Evolutionary conservation across 2,888 invertebrate genomes (phyloP).

Genomic region (Tubulanus polymorphus): DNA sequence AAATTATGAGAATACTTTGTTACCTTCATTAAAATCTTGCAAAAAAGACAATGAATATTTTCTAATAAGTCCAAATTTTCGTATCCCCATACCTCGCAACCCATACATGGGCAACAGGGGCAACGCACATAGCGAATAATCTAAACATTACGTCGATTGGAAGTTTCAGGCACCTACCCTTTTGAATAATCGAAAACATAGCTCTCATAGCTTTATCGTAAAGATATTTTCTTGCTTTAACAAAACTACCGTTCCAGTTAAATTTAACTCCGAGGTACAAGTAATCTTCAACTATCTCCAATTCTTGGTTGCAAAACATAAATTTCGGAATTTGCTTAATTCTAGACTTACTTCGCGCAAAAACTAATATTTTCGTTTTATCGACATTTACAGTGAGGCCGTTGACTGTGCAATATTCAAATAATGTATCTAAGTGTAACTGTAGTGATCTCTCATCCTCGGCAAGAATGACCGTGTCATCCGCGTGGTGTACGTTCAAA

Average conservation of each 20-base stretch:
- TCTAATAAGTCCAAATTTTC: constrained; percentile 3
- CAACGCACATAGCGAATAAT: constrained; percentile 5
- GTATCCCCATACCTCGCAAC: constrained; percentile 5
- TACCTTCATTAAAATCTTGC: too few relatives aligned
- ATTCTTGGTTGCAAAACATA: too few relatives aligned
- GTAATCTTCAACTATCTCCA: background rate
- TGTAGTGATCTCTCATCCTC: too few relatives aligned
- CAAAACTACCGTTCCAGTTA: background rate
- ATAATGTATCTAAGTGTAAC: too few relatives aligned
- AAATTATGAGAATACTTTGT: too few relatives aligned
- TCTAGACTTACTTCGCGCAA: too few relatives aligned
- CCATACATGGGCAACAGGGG: constrained; percentile 3
- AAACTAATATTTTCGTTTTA: too few relatives aligned
- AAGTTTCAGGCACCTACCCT: background rate
- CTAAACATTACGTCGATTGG: constrained; percentile 1
- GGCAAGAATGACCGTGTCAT: too few relatives aligned
- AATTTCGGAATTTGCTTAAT: too few relatives aligned
- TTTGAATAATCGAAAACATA: background rate
- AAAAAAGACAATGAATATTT: constrained; percentile 3
- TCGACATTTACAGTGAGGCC: too few relatives aligned
- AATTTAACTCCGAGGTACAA: constrained; percentile 2
- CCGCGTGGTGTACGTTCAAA: too few relatives aligned
- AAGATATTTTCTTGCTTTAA: constrained; percentile 1
- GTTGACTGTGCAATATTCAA: too few relatives aligned
- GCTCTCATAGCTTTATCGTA: constrained; percentile 1